Conservation (phyloP, 1,140 invertebrate genomes). For the Hydropsyche tenuis region DNA sequence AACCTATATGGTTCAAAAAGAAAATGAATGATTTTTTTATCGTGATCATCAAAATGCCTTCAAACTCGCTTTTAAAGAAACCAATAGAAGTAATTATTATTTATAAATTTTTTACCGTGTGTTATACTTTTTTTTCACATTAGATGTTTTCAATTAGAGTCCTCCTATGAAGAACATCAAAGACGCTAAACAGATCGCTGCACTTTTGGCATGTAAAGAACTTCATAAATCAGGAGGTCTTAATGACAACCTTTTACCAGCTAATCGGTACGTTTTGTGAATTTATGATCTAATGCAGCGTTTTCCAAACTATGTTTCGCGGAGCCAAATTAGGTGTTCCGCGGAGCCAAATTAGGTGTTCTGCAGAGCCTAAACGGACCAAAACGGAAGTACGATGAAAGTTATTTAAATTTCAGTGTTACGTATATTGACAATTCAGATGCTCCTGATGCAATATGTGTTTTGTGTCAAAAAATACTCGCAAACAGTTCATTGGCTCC, state of each 20-base stretch:
- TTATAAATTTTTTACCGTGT: not conserved
- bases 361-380: too few species aligned
- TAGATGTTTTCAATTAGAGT: conserved; percentile 66
- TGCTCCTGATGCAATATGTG: too few species aligned
- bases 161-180: conserved; percentile 64
- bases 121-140: not conserved
- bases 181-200: conserved; percentile 80
- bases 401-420: too few species aligned
- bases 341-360: too few species aligned
- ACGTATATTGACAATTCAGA: too few species aligned
- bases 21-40: conserved; percentile 40
- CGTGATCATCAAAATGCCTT: conserved; percentile 70
- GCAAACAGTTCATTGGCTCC: too few species aligned
- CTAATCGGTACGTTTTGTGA: conserved; percentile 63
- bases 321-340: too few species aligned
- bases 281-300: not conserved
- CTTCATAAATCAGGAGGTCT: conserved; percentile 80
- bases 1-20: conserved; percentile 69
- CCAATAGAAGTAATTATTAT: conserved; percentile 57
- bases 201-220: conserved; percentile 75
- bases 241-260: conserved; percentile 76
- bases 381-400: too few species aligned
- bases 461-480: too few species aligned
- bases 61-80: conserved; percentile 72
- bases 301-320: too few species aligned